Percentiles rank a stretch among this genome's conserved stretches.
Evolutionary conservation across 2,113 vertebrate genomes (phyloP).

Genomic region (Myotis lucifugus): DNA sequence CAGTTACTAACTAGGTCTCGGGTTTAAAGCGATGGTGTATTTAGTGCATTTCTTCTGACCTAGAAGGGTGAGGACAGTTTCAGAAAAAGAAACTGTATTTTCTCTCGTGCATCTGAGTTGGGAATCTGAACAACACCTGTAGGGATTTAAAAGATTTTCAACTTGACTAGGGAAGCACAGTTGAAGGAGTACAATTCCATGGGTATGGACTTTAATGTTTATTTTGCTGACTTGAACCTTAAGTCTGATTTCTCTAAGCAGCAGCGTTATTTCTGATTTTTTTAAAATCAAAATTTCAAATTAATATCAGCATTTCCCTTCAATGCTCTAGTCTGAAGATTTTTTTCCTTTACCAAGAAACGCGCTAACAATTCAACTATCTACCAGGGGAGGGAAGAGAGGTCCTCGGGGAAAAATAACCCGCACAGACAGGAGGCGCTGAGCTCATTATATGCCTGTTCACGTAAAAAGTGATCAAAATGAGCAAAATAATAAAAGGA

Average conservation of each 20-base stretch:
- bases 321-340: neutral
- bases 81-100: neutral
- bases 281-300: neutral
- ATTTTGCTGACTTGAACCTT: neutral
- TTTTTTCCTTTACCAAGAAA: conserved; percentile 21
- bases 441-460: conserved; percentile 49
- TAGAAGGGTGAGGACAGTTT: neutral
- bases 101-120: neutral
- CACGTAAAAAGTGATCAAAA: conserved; percentile 60
- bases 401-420: conserved; percentile 9
- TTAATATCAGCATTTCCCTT: conserved; percentile 2
- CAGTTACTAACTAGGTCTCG: neutral
- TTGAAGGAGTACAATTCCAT: neutral
- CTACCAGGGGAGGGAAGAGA: neutral
- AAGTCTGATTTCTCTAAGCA: neutral
- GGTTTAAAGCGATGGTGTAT: neutral
- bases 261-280: neutral
- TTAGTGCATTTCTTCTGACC: neutral
- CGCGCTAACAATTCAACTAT: neutral
- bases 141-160: neutral
- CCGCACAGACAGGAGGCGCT: conserved; percentile 18
- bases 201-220: neutral
- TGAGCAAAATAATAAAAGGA: conserved; percentile 62
- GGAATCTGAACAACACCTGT: neutral
- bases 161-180: neutral